Base-by-base conservation (phyloP, 2,113 vertebrate genomes). In the Lynx canadensis region DNA sequence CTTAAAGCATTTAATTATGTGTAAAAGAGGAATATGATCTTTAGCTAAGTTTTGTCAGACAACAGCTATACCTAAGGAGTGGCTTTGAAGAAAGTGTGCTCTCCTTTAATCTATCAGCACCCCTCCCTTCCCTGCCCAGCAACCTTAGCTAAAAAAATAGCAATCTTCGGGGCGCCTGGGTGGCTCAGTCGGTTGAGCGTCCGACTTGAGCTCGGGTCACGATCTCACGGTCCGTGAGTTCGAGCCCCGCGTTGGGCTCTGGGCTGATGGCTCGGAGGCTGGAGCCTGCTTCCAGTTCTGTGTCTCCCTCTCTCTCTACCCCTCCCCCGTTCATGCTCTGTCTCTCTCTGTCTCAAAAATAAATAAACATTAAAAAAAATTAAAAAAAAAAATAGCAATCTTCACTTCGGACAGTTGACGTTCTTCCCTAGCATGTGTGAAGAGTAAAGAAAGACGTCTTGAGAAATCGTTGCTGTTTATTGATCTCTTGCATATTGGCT, bases 1-100 rank as follows among this genome's bases (percentile, higher is more conserved):
- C 73, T 89, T 95, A 83, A 85, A 84, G 57, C 50, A 21, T 83
- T 88, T 96, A 88, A 91, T 95, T 93, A 79, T 94, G 57, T 92
- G 12, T 91, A 33, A 88, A 18, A 78, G 36, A 88, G 31, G 71
- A 79, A 57, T 73, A 73, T 93, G 73, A 83, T 69, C 52, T 63
- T 97, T 10, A 78, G 76, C 63, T 92, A 66, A 50, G 65, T 97
- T 97, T 84, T 97, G 52, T 69, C 12, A 31, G 84, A 74, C 33
- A 91, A 13, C 65, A 97, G 41, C 14, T 85, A 3, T 52, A 27
- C 91, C 31, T 13, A 52, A 52, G 63, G 66, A 92, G 80, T 45
- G 73, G 38, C 68, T 93, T 84, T 85, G 66, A 82, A 36, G 85
- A 65, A 73, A 57, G 27, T 33, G 36, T 73, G 4, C 55, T 36